Base-by-base conservation (phyloP, 2,113 vertebrate species). In the Cygnus atratus region DNA sequence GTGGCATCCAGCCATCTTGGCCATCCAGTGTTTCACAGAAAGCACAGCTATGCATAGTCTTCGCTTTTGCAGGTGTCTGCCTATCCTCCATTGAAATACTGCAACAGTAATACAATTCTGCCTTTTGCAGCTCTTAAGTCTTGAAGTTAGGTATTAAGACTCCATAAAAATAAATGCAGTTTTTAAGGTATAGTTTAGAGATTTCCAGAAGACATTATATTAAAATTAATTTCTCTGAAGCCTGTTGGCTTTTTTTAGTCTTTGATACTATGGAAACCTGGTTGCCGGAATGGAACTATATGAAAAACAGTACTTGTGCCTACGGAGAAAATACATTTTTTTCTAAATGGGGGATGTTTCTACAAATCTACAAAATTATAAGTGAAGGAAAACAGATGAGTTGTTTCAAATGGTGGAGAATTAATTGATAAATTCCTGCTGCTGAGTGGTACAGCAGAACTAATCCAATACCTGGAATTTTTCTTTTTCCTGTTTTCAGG, bases 221-320 rank as follows among this genome's bases (percentile, higher is more conserved):
- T 92, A 87, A 89, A 95, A 95, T 95, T 95, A 97, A 95, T 96
- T 94, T 95, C 90, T 82, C 88, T 11, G 46, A 96, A 95, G 84
- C 73, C 63, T 3, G 43, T 58, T 82, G n/a, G 91, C 92, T 97
- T 97, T 95, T 97, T 97, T 94, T 94, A 94, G 93, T 90, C 88
- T 88, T 88, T 73, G 94, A 90, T 96, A 94, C 95, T 96, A 96
- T 97, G 96, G 96, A 97, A 97, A 96, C 95, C 82, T 93, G 82
- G 37, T 85, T 94, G 59, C 89, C 9, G 52, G 91, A 94, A 67
- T 65, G 74, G 82, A 96, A 82, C 83, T 92, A 12, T 84, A 72
- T 88, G 90, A 90, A 87, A 96, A 94, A 77, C 76, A 48, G 33
- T 59, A 21, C 88, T 90, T 71, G 76, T 35, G 82, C 82, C 44